phyloP scores from a whole-genome alignment of 2,797 vertebrate genomes.

The Acrossocheilus wenchowensis region DNA sequence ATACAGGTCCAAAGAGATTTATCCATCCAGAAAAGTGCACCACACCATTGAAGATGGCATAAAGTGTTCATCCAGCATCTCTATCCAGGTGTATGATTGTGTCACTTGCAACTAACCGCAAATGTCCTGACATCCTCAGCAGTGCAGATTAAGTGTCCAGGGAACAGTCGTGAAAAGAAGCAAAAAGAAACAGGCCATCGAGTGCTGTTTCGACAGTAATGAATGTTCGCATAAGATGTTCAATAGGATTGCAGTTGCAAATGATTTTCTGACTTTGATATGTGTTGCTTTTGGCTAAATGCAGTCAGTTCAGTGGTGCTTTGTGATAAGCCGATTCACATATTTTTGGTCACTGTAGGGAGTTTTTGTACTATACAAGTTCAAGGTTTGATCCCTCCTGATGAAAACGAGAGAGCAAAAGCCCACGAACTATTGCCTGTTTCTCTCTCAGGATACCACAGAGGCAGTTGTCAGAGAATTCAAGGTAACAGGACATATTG shows the following conservation, averaged over 20 bases:
- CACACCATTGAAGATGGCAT: constrained; percentile 73
- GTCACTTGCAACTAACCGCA: constrained; percentile 71
- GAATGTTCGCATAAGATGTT: constrained; percentile 50
- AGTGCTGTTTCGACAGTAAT: constrained; percentile 61
- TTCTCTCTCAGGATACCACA: constrained; percentile 26
- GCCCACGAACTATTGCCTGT: neutral
- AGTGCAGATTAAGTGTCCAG: constrained; percentile 56
- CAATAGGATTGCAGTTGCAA: neutral
- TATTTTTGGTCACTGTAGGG: constrained; percentile 38
- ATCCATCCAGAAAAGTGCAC: constrained; percentile 61
- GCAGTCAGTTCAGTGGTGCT: neutral
- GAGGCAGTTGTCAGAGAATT: constrained; percentile 42
- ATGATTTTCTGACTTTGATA: constrained; percentile 35
- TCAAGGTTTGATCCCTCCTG: constrained; percentile 39
- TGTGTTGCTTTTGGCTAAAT: neutral
- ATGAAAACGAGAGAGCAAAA: constrained; percentile 21
- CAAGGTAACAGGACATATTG: constrained; percentile 24
- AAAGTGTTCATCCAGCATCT: constrained; percentile 71
- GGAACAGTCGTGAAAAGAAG: constrained; percentile 63
- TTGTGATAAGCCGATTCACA: constrained; percentile 22
- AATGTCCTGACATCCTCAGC: constrained; percentile 55
- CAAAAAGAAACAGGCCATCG: constrained; percentile 69
- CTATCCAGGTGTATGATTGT: constrained; percentile 65
- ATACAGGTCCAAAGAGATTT: constrained; percentile 71
- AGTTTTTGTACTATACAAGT: constrained; percentile 31